phyloP scores from a whole-genome alignment of 2,113 vertebrate genomes.

The Plectropomus leopardus region DNA sequence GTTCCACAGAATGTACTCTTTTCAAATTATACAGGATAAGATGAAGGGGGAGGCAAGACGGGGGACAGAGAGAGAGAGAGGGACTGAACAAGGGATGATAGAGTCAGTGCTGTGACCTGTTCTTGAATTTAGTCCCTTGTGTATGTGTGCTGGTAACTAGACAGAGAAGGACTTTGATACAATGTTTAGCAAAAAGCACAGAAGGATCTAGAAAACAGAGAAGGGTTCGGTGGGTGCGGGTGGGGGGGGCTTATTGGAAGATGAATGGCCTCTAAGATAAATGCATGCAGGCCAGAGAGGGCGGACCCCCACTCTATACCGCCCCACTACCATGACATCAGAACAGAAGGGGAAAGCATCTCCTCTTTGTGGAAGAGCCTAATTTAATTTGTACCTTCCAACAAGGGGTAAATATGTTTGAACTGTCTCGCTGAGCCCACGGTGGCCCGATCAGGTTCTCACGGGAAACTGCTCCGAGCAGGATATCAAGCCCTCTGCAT shows the following conservation, averaged over 20 bases:
- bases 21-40: constrained; percentile 47
- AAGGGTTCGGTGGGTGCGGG: no score
- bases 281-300: constrained; percentile 89
- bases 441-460: constrained; percentile 92
- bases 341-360: constrained; percentile 99
- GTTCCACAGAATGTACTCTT: constrained; percentile 63
- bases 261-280: constrained; percentile 95
- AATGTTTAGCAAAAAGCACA: constrained; percentile 84
- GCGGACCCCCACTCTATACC: constrained; percentile 90
- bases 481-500: constrained; percentile 91
- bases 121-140: constrained; percentile 47
- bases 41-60: constrained; percentile 1
- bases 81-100: constrained; percentile 20
- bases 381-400: constrained; percentile 99
- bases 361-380: constrained; percentile 95
- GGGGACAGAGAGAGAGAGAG: constrained; percentile 27
- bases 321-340: constrained; percentile 99
- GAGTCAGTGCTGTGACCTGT: constrained; percentile 42
- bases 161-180: constrained; percentile 89
- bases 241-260: constrained; percentile 83
- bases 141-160: constrained; percentile 62
- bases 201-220: constrained; percentile 83
- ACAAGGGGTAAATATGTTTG: constrained; percentile 99
- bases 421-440: constrained; percentile 91
- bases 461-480: constrained; percentile 93